Evolutionary conservation across 2,113 vertebrate species (phyloP).

Genomic region (Xenus cinereus): DNA sequence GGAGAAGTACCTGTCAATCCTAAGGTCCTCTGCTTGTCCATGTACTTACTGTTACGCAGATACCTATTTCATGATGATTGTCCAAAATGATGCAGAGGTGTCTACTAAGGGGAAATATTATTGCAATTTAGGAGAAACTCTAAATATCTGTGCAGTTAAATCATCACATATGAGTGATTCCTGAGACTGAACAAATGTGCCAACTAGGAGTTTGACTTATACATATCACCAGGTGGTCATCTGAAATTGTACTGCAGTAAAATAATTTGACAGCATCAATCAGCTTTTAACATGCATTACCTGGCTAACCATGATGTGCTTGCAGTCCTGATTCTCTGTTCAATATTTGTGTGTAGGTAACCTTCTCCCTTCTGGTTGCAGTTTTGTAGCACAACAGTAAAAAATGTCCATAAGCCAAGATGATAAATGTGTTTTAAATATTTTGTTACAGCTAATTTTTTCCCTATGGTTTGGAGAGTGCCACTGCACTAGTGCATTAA

Average conservation of each 20-base stretch:
- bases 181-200: not conserved
- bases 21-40: not conserved
- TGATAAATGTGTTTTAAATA: not conserved
- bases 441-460: conserved; percentile 11
- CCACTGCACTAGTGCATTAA: not conserved
- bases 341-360: not conserved
- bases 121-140: not conserved
- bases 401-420: not conserved
- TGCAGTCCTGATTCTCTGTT: not conserved
- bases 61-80: not conserved
- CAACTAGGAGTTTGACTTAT: not conserved
- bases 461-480: not conserved
- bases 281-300: not conserved
- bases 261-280: not conserved
- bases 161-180: not conserved
- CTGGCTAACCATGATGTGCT: not conserved
- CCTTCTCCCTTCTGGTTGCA: not conserved
- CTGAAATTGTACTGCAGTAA: not conserved
- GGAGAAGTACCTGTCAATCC: not conserved
- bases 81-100: not conserved
- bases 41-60: not conserved
- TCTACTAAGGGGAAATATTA: not conserved
- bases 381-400: not conserved
- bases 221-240: not conserved
- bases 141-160: not conserved